Evolutionary conservation across 2,888 invertebrate species (phyloP).

Genomic region (Alentia gelatinosa): DNA sequence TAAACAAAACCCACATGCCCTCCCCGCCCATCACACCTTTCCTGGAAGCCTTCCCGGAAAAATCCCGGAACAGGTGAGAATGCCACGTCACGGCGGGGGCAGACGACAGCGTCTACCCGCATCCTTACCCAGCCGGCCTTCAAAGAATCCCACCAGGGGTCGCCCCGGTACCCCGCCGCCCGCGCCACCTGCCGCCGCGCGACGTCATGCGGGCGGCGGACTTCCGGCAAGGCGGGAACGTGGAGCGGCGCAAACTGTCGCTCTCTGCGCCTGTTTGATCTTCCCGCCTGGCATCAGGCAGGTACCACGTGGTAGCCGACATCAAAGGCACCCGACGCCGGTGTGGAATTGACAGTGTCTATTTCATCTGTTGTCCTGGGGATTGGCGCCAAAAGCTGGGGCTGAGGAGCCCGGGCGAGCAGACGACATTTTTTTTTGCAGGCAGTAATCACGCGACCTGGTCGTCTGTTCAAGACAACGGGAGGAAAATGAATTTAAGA

Average conservation of each 20-base stretch:
- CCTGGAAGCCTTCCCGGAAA: slow-evolving; percentile 4
- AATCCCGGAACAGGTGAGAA: background rate
- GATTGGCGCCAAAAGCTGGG: slow-evolving; percentile 25
- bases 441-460: background rate
- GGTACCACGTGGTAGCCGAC: background rate
- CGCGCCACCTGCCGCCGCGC: background rate
- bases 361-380: slow-evolving; percentile 33
- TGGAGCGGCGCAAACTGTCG: background rate
- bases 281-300: background rate
- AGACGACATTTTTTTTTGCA: too few species aligned
- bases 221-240: background rate
- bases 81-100: background rate
- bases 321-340: background rate
- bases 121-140: background rate
- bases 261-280: background rate
- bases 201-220: background rate
- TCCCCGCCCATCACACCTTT: background rate
- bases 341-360: slow-evolving; percentile 15
- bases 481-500: too few species aligned
- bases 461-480: background rate
- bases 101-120: background rate
- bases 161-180: background rate
- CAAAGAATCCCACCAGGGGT: background rate
- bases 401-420: background rate
- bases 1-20: background rate